These are phyloP conservation scores for Caenorhabditis afra DNA, from an alignment of 2,888 invertebrate species.

Conservation along the genomic window DNA sequence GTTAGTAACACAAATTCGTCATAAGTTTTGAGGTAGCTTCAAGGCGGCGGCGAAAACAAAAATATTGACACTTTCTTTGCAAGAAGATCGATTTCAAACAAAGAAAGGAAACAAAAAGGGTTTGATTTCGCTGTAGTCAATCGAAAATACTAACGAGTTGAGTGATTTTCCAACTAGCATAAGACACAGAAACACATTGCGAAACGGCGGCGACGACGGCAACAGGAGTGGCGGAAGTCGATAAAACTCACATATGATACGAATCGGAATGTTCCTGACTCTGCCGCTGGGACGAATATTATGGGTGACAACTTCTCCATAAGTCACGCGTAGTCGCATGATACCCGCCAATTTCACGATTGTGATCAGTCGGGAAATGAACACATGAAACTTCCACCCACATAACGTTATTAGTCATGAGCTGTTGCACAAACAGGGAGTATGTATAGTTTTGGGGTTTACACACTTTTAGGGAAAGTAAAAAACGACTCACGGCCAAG, in stretches of 20 bases:
- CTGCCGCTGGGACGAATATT: constrained; percentile 7
- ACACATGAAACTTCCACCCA: constrained; percentile 1
- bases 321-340: constrained; percentile 47
- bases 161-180: background rate
- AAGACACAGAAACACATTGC: background rate
- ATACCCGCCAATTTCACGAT: background rate
- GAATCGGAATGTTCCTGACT: constrained; percentile 55
- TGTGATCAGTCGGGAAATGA: background rate
- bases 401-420: constrained; percentile 36
- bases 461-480: background rate
- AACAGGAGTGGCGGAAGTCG: constrained; percentile 15
- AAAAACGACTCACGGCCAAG: constrained; percentile 34
- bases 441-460: background rate
- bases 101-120: background rate
- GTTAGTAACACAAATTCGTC: too few species aligned
- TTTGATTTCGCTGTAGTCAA: background rate
- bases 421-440: constrained; percentile 25
- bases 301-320: constrained; percentile 28
- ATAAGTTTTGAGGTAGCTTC: too few species aligned
- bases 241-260: constrained; percentile 52
- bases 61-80: constrained; percentile 28
- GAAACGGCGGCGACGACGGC: background rate
- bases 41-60: constrained; percentile 10
- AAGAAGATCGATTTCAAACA: constrained; percentile 3
- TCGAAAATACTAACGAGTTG: background rate